Conservation (phyloP, 2,797 vertebrate species). For the Ctenosaura bakeri region DNA sequence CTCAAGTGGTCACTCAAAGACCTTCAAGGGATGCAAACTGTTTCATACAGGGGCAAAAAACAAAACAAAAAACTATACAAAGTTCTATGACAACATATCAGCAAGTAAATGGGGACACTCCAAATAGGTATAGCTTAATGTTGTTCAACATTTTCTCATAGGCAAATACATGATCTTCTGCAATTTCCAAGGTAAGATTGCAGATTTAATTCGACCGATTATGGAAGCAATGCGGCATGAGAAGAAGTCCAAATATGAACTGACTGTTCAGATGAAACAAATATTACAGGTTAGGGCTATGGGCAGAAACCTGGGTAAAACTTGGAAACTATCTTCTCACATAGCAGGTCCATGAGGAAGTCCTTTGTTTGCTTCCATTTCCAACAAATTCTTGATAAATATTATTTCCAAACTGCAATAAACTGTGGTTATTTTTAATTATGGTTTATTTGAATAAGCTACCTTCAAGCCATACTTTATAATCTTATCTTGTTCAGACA, state of each 20-base stretch:
- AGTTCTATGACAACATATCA: not conserved
- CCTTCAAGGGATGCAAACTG: constrained; percentile 14
- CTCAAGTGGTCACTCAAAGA: not conserved
- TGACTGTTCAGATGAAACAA: not conserved
- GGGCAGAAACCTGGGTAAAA: not conserved
- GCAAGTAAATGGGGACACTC: not conserved
- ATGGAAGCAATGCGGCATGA: not conserved
- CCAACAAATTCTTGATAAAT: too few species aligned
- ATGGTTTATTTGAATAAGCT: not conserved
- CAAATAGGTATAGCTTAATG: not conserved
- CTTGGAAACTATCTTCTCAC: too few species aligned
- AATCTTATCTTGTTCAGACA: not conserved
- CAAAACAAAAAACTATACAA: not conserved
- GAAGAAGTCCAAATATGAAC: not conserved
- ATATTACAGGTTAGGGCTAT: not conserved
- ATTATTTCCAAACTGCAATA: not conserved
- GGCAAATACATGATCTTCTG: not conserved
- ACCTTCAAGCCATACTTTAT: not conserved
- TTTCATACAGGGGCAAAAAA: constrained; percentile 1
- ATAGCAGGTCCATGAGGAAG: not conserved
- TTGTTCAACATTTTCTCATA: not conserved
- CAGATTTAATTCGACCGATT: not conserved
- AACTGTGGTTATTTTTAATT: not conserved
- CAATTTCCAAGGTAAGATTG: not conserved
- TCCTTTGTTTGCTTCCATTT: not conserved